phyloP scores from a whole-genome alignment of 2,113 vertebrate genomes.

The Cyprinodon tularosa region DNA sequence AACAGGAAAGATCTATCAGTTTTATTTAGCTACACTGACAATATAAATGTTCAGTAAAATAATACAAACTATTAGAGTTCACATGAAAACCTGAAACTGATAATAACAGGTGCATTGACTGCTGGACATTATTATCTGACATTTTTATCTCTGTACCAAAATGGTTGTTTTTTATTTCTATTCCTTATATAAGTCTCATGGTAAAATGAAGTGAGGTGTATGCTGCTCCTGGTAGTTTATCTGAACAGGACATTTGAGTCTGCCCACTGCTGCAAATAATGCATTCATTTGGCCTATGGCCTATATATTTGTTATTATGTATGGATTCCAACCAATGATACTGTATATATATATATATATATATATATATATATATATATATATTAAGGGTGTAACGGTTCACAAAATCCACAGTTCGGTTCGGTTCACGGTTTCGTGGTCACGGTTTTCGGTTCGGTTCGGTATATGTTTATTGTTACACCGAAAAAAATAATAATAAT shows the following conservation, averaged over 20 bases:
- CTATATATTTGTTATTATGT: too few species aligned
- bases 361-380: too few species aligned
- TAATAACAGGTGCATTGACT: neutral
- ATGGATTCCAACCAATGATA: too few species aligned
- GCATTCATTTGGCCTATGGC: neutral
- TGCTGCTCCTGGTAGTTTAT: too few species aligned
- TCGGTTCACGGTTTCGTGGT: too few species aligned
- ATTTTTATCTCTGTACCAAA: neutral
- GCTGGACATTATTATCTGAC: neutral
- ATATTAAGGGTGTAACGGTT: too few species aligned
- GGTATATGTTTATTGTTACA: too few species aligned
- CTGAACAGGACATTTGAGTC: neutral
- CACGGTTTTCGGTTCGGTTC: too few species aligned
- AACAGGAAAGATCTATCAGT: too few species aligned
- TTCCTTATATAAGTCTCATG: neutral
- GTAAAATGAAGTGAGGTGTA: neutral
- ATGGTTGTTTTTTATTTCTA: neutral
- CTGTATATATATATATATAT: too few species aligned
- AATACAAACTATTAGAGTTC: neutral
- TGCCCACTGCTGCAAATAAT: neutral
- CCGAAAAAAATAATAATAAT: too few species aligned
- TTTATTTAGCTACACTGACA: neutral
- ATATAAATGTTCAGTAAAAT: neutral
- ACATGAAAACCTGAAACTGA: neutral
- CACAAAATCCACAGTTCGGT: too few species aligned